Conservation (phyloP, 2,888 invertebrate species). For the Synergus umbraculus region DNA sequence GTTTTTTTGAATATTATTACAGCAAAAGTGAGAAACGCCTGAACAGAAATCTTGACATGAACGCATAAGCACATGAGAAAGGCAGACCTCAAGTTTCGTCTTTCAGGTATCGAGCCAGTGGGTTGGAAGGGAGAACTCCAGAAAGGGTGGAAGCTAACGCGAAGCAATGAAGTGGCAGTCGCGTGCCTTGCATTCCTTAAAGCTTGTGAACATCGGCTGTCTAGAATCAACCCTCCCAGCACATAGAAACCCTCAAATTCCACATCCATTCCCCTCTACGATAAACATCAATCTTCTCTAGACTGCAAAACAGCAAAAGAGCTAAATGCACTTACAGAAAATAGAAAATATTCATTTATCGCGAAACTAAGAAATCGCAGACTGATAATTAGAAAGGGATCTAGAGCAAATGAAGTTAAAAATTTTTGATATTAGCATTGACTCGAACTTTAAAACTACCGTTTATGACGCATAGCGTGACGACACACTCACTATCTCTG, state of each 20-base stretch:
- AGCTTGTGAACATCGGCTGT: background rate
- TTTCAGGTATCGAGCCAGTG: constrained; percentile 54
- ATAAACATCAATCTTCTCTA: background rate
- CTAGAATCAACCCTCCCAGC: background rate
- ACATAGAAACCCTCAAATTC: background rate
- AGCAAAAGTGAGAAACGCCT: constrained; percentile 43
- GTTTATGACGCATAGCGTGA: constrained; percentile 33
- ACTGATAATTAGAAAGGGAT: background rate
- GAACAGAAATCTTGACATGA: constrained; percentile 45
- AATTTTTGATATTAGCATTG: background rate
- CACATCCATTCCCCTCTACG: background rate
- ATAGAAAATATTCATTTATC: background rate
- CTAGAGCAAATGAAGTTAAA: background rate
- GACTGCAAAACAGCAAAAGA: background rate
- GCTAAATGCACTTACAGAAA: background rate
- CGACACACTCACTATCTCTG: constrained; percentile 30
- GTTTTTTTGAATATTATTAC: background rate
- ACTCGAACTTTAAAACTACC: constrained; percentile 27
- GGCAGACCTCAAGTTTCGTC: constrained; percentile 45
- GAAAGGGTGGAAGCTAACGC: constrained; percentile 72
- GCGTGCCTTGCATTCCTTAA: constrained; percentile 73
- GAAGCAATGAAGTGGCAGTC: constrained; percentile 78
- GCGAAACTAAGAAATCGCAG: background rate
- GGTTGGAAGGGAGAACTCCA: constrained; percentile 51
- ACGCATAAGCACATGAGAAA: constrained; percentile 45